Percentiles rank a stretch among this genome's conserved stretches.
Conservation (phyloP, 2,888 invertebrate species). For the Oligia latruncula region DNA sequence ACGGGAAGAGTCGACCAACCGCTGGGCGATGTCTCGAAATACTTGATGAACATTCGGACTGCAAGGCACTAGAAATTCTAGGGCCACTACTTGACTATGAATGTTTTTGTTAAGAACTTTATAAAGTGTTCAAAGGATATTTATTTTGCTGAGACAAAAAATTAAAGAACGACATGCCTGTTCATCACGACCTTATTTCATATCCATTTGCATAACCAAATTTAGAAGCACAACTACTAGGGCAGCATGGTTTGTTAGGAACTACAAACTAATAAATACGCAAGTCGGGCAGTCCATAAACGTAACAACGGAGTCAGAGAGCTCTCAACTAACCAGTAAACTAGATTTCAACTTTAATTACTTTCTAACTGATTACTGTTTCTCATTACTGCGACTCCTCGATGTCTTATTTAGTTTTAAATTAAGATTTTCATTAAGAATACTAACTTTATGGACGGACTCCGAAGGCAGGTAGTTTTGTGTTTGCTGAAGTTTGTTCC, state of each 20-base stretch:
- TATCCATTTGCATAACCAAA: not conserved
- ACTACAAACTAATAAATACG: slow-evolving; percentile 31
- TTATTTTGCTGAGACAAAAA: not conserved
- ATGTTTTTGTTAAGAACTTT: not conserved
- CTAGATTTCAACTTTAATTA: slow-evolving; percentile 66
- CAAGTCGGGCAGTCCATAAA: slow-evolving; percentile 36
- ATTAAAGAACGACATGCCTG: not conserved
- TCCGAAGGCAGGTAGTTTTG: slow-evolving; percentile 43
- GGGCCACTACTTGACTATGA: no score
- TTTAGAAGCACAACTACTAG: slow-evolving; percentile 2
- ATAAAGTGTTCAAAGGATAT: not conserved
- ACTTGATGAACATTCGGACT: no score
- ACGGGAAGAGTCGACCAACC: no score
- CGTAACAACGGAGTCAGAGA: slow-evolving; percentile 33
- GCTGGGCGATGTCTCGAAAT: no score
- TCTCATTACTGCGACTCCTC: slow-evolving; percentile 60
- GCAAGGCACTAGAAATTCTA: no score
- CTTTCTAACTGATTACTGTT: slow-evolving; percentile 65
- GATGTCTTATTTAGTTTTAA: slow-evolving; percentile 64
- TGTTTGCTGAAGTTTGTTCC: slow-evolving; percentile 39
- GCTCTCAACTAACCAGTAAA: slow-evolving; percentile 47
- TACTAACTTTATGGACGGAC: slow-evolving; percentile 48
- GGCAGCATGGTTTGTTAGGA: slow-evolving; percentile 5
- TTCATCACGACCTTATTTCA: not conserved
- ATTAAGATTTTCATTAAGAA: slow-evolving; percentile 64